These are phyloP conservation scores for Achatina immaculata DNA, from an alignment of 1,140 invertebrate species.

Conservation along the genomic window DNA sequence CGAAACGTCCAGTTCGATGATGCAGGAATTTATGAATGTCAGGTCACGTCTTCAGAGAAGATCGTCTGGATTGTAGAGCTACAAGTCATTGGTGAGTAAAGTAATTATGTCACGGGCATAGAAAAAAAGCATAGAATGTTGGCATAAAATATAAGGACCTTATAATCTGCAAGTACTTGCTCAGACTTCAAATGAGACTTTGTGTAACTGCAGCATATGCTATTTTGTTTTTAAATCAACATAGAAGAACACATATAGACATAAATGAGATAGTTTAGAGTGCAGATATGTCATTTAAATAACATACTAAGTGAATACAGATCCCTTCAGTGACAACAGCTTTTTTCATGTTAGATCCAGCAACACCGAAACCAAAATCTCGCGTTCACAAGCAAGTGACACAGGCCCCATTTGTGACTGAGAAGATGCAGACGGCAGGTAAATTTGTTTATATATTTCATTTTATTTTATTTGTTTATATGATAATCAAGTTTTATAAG, in stretches of 20 bases:
- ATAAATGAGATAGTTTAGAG: too few relatives aligned
- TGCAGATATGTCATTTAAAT: too few relatives aligned
- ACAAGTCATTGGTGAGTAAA: slow-evolving; percentile 28
- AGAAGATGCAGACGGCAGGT: not conserved
- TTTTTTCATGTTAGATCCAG: not conserved
- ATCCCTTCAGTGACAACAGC: too few relatives aligned
- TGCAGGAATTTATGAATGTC: slow-evolving; percentile 35
- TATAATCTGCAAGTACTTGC: not conserved
- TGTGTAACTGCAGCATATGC: too few relatives aligned
- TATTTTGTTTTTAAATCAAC: too few relatives aligned
- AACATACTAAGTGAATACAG: too few relatives aligned
- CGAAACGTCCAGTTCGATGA: slow-evolving; percentile 15
- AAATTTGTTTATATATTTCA: too few relatives aligned
- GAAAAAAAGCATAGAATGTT: not conserved
- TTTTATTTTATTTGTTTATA: too few relatives aligned
- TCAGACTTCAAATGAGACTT: not conserved
- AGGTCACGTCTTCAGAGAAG: slow-evolving; percentile 23
- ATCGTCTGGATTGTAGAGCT: slow-evolving; percentile 10
- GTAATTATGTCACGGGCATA: not conserved
- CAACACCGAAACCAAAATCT: slow-evolving; percentile 16
- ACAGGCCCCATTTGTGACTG: not conserved
- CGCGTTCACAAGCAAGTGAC: slow-evolving; percentile 9
- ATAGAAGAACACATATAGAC: too few relatives aligned
- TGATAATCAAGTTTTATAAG: too few relatives aligned
- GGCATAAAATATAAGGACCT: not conserved